A percentile compares a stretch with the other conserved stretches of the same genome.
Evolutionary conservation across 2,113 vertebrate species (phyloP).

Genomic region (Corydoras maculifer): DNA sequence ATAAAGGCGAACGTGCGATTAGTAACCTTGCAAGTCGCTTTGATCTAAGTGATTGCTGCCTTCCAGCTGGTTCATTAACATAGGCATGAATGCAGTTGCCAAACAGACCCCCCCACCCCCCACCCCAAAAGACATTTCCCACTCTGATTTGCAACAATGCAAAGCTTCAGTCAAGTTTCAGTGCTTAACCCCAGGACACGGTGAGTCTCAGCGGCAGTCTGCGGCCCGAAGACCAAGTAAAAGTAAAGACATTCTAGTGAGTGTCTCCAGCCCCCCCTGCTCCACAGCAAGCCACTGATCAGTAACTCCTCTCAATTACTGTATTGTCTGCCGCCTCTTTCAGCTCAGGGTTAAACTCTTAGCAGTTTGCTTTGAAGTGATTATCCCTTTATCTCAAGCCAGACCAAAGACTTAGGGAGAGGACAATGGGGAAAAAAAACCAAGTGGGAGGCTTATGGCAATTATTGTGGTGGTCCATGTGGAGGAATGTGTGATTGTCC

Average conservation of each 20-base stretch:
- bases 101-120: background rate
- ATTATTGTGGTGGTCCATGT: conserved; percentile 72
- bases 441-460: conserved; percentile 81
- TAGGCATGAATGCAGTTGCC: background rate
- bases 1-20: too few relatives aligned
- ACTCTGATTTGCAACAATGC: background rate
- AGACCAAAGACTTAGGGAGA: conserved; percentile 85
- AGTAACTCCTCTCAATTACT: conserved; percentile 96
- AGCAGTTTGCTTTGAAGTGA: conserved; percentile 94
- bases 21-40: too few relatives aligned
- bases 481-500: conserved; percentile 73
- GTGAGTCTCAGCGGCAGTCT: background rate
- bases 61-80: too few relatives aligned
- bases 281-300: conserved; percentile 82
- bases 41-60: too few relatives aligned
- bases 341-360: conserved; percentile 93
- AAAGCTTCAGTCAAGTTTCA: background rate
- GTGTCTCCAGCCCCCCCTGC: conserved; percentile 60
- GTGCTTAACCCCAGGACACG: conserved; percentile 8
- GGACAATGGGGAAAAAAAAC: conserved; percentile 87
- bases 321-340: conserved; percentile 87
- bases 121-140: background rate
- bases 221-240: conserved; percentile 73
- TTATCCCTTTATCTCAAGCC: conserved; percentile 98
- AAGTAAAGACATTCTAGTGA: conserved; percentile 72